A percentile compares a stretch with the other conserved stretches of the same genome.
Conservation (phyloP, 2,797 vertebrate genomes). For the Sebastes kiyomatsui region DNA sequence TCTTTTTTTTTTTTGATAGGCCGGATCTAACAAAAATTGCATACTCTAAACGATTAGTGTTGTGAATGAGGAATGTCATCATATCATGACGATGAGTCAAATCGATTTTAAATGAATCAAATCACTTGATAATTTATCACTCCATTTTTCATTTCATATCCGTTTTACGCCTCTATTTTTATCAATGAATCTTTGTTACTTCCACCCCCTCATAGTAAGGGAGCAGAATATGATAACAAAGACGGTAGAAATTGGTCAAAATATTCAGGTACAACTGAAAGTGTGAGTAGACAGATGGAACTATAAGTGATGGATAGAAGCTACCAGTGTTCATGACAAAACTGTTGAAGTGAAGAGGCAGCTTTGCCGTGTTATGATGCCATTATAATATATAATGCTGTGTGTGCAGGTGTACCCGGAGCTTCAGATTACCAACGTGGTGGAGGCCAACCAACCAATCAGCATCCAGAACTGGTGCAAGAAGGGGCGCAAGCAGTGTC, state of each 20-base stretch:
- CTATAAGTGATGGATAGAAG: not conserved
- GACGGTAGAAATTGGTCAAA: not conserved
- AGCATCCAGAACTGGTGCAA: conserved; percentile 96
- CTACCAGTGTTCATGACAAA: no score
- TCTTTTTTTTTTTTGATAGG: no score
- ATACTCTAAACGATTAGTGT: no score
- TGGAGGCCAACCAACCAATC: conserved; percentile 94
- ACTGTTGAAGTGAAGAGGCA: not conserved
- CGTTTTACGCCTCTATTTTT: no score
- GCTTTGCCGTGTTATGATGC: not conserved
- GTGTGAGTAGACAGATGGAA: not conserved
- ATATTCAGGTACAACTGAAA: not conserved
- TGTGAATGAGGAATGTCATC: no score
- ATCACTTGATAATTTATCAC: no score
- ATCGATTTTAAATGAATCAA: no score
- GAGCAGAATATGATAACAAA: not conserved
- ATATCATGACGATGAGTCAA: no score
- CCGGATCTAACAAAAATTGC: no score
- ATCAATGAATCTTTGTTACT: no score
- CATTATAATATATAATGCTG: not conserved
- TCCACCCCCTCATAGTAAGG: no score
- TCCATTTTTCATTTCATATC: no score
- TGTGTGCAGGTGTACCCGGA: conserved; percentile 92
- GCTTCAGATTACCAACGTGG: conserved; percentile 95
- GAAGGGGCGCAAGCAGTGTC: conserved; percentile 92